phyloP scores from a whole-genome alignment of 2,113 vertebrate genomes.

The Okapia johnstoni region DNA sequence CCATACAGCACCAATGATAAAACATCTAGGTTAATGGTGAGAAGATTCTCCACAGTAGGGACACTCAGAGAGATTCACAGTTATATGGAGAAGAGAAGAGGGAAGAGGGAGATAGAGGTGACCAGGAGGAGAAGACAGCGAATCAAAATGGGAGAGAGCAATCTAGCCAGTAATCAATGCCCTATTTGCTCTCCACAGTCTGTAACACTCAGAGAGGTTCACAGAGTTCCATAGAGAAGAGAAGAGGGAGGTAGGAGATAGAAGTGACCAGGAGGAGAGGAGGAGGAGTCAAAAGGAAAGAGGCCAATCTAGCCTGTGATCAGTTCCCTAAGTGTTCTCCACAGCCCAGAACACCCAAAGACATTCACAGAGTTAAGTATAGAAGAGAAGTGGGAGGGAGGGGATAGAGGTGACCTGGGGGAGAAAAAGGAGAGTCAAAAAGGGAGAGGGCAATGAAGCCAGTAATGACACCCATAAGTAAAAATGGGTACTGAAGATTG shows the following conservation, averaged over 20 bases:
- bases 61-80: neutral
- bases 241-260: neutral
- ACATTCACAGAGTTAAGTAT: neutral
- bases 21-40: neutral
- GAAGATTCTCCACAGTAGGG: neutral
- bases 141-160: neutral
- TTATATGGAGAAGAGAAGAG: neutral
- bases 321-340: neutral
- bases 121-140: neutral
- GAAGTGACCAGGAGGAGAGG: neutral
- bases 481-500: neutral
- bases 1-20: neutral
- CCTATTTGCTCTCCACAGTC: neutral
- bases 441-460: neutral
- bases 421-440: neutral
- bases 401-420: neutral
- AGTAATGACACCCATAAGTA: neutral
- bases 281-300: neutral
- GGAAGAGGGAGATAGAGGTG: neutral
- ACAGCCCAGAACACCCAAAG: accelerated
- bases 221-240: neutral
- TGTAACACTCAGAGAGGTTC: neutral
- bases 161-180: neutral
- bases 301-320: neutral
- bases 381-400: neutral